Evolutionary conservation across 1,140 invertebrate genomes (phyloP).

Genomic region (Pogonus chalceus): DNA sequence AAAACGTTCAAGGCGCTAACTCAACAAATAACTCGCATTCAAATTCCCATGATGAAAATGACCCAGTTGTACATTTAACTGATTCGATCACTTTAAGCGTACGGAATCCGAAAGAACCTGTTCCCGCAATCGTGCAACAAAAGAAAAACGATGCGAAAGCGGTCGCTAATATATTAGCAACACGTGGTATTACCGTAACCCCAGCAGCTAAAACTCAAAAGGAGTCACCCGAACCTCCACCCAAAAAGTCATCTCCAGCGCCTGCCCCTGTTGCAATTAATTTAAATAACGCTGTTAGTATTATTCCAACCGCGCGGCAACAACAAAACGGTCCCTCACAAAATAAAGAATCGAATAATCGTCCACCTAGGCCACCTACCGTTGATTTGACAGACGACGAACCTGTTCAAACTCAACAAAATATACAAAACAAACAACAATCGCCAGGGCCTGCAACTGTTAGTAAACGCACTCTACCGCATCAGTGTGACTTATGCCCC

Average conservation of each 20-base stretch:
- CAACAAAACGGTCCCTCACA: slow-evolving; percentile 12
- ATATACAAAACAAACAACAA: no score
- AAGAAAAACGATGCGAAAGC: slow-evolving; percentile 57
- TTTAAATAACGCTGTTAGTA: slow-evolving; percentile 61
- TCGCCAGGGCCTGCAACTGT: slow-evolving; percentile 24
- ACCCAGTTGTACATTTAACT: slow-evolving; percentile 48
- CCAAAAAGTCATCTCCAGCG: slow-evolving; percentile 21
- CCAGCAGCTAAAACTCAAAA: slow-evolving; percentile 34
- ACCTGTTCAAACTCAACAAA: not conserved
- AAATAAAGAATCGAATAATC: no score
- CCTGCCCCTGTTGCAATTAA: slow-evolving; percentile 45
- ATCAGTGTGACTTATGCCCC: slow-evolving; percentile 58
- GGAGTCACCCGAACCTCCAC: slow-evolving; percentile 16
- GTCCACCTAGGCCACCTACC: slow-evolving; percentile 17
- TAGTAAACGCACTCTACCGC: slow-evolving; percentile 32
- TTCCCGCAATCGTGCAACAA: slow-evolving; percentile 24
- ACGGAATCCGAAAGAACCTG: slow-evolving; percentile 35
- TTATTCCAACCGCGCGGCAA: slow-evolving; percentile 40
- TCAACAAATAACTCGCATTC: slow-evolving; percentile 11
- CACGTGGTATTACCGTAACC: slow-evolving; percentile 64
- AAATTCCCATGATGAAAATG: slow-evolving; percentile 30
- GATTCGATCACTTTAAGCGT: slow-evolving; percentile 57
- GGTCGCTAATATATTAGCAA: slow-evolving; percentile 62
- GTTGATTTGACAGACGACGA: slow-evolving; percentile 30
- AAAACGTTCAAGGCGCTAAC: slow-evolving; percentile 50